These are phyloP conservation scores for Molorchus minor DNA, from an alignment of 2,888 invertebrate genomes.

Conservation along the genomic window DNA sequence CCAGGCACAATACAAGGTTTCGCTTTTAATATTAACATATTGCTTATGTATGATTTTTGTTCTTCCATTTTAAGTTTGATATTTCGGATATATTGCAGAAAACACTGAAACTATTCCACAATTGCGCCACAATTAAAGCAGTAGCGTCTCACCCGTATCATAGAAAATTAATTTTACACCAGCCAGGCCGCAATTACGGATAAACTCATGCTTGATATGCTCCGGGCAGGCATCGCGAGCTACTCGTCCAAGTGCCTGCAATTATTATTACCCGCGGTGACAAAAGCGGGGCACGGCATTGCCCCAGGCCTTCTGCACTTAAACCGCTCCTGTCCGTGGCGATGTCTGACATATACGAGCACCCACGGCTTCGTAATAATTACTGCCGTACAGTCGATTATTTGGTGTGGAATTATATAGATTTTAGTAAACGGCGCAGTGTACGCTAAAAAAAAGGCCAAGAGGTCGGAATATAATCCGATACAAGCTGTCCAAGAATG, in stretches of 20 bases:
- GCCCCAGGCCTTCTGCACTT: slow-evolving; percentile 13
- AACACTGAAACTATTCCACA: too few relatives aligned
- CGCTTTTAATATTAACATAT: too few relatives aligned
- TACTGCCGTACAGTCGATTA: neutral
- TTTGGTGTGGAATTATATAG: neutral
- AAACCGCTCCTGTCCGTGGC: neutral
- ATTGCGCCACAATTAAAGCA: slow-evolving; percentile 1
- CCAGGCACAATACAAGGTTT: too few relatives aligned
- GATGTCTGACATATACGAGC: neutral
- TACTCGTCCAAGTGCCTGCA: slow-evolving; percentile 15
- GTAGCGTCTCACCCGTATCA: neutral
- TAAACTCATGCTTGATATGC: too few relatives aligned
- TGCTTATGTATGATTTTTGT: too few relatives aligned
- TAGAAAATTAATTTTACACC: slow-evolving; percentile 9
- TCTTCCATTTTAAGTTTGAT: too few relatives aligned
- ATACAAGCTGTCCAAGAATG: too few relatives aligned
- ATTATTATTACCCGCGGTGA: slow-evolving; percentile 12
- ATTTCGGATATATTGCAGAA: too few relatives aligned
- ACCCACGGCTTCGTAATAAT: neutral
- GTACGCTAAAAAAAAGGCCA: too few relatives aligned
- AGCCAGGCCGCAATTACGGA: slow-evolving; percentile 5
- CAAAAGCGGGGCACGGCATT: slow-evolving; percentile 11
- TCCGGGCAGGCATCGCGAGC: slow-evolving; percentile 6
- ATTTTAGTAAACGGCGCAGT: too few relatives aligned
- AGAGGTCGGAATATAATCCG: too few relatives aligned